Percentiles rank a stretch among this genome's conserved stretches.
Conservation (phyloP, 37 sponge, comb jelly and placozoan species). For the Crambe crambe region DNA sequence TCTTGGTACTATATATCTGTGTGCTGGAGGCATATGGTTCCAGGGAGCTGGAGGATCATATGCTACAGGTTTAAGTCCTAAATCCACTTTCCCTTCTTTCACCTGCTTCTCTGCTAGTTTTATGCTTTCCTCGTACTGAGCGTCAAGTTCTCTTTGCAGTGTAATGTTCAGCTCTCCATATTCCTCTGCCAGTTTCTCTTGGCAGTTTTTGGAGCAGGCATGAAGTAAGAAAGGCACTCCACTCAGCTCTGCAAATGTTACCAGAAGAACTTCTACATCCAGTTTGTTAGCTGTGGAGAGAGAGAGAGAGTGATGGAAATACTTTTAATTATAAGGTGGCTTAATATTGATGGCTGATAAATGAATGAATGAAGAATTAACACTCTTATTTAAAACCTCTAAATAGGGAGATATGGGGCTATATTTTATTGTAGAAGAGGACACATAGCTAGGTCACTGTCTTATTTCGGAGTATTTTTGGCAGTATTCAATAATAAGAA, state of each 20-base stretch:
- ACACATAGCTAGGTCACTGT: too few species aligned
- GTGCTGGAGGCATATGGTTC: not conserved
- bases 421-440: too few species aligned
- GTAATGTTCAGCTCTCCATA: conserved; percentile 13
- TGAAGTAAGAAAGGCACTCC: conserved; percentile 40
- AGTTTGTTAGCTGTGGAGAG: not conserved
- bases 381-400: too few species aligned
- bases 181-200: not conserved
- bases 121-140: conserved; percentile 56
- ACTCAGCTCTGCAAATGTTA: conserved; percentile 19
- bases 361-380: too few species aligned
- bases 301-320: not conserved
- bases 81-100: not conserved
- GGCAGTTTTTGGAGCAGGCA: conserved; percentile 54
- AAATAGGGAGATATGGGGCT: too few species aligned
- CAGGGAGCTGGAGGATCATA: not conserved
- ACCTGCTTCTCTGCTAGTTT: conserved; percentile 24
- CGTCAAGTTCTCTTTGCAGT: conserved; percentile 31
- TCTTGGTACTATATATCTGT: too few species aligned
- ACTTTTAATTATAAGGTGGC: too few species aligned
- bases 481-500: too few species aligned
- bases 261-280: conserved; percentile 19
- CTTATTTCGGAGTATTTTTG: too few species aligned
- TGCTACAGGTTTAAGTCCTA: not conserved
- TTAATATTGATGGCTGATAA: too few species aligned